Base-by-base conservation (phyloP, 2,888 invertebrate species). In the Plebejus argus region DNA sequence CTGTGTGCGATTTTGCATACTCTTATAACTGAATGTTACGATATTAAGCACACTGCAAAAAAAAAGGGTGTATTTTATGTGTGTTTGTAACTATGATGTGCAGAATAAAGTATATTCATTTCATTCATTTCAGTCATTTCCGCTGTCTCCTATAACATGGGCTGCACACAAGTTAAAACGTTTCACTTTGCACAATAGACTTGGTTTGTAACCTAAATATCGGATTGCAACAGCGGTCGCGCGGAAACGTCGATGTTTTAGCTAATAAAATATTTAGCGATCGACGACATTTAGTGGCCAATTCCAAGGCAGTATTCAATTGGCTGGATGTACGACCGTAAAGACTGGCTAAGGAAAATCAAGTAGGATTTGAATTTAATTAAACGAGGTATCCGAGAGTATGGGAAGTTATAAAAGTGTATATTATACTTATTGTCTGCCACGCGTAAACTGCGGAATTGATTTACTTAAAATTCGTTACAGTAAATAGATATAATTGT, bases 181-280 rank as follows among this genome's bases (percentile, higher is more conserved):
- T 91, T 92, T 91, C 89, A 91, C 91, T 91, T 91, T 88, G 89
- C 89, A 91, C 91, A 92, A 91, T 92, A 90, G 90, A 89, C 89
- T 89, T 85, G 86, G 91, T 92, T 92, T 90, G 90, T 91, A 91
- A 92, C 92, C 92, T 92, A 92, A 92, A 92, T 92, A 92, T 92
- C 89, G 88, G 85, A 89, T 91, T 91, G 90, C 89, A 86, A 86
- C 86, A 85, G 85, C 85, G 84, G 78, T 84, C 85, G 86, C 85
- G 85, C 85, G 86, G 86, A 87, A 89, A 89, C 84, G 85, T 84
- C 82, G 80, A 84, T 85, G 86, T 87, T 88, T 89, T 86, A 86
- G 85, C 86, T 84, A 87, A 90, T 89, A 88, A 86, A 87, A 87
- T 88, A 88, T 87, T 79, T 78, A 79, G 79, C 80, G 53, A 78